These are phyloP conservation scores for Acropora tenuis DNA, from an alignment of 64 coral and sea anemone species.

Conservation along the genomic window DNA sequence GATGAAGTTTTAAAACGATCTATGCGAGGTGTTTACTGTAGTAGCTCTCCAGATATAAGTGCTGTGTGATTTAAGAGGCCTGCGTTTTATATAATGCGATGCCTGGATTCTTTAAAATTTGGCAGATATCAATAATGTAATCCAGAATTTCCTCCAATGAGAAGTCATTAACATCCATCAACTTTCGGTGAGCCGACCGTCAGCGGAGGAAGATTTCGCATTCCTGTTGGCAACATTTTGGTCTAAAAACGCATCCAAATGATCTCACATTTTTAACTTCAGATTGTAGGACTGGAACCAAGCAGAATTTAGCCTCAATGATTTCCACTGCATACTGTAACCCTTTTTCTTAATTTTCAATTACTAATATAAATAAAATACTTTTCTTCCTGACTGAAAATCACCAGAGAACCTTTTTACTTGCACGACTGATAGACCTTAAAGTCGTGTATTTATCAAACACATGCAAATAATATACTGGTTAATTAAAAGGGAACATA, in stretches of 20 bases:
- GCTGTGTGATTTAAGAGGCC: neutral
- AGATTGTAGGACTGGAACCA: too few relatives aligned
- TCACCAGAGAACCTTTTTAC: neutral
- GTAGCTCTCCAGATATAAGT: constrained; percentile 39
- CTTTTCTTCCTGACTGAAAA: neutral
- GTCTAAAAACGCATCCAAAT: neutral
- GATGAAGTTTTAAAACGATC: neutral
- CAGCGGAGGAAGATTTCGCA: neutral
- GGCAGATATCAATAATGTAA: constrained; percentile 8
- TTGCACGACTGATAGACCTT: neutral
- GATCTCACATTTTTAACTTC: too few relatives aligned
- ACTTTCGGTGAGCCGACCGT: too few relatives aligned
- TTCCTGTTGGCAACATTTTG: constrained; percentile 2
- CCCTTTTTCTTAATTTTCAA: neutral
- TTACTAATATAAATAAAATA: neutral
- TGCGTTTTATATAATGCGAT: constrained; percentile 20
- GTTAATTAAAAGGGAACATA: neutral
- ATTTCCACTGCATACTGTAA: too few relatives aligned
- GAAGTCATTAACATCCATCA: neutral
- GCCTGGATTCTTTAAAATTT: constrained; percentile 14
- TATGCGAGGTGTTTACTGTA: neutral
- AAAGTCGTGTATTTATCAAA: neutral
- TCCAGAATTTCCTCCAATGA: neutral
- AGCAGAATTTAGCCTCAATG: too few relatives aligned
- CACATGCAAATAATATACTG: neutral